Percentiles rank a stretch among this genome's conserved stretches.
Conservation (phyloP, 2,888 invertebrate species). For the Agrotis clavis region DNA sequence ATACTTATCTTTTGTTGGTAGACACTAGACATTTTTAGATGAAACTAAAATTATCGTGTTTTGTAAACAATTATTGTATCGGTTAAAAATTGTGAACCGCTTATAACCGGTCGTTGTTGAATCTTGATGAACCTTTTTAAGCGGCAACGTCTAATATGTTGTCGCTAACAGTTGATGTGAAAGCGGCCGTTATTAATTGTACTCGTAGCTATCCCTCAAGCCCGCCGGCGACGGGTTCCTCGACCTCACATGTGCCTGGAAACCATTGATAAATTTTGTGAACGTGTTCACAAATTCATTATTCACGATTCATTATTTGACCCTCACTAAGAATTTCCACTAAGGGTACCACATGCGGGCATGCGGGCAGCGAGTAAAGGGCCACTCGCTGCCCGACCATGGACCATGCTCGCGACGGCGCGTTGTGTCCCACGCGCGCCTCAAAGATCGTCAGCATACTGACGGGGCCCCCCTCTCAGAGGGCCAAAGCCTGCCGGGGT, state of each 20-base stretch:
- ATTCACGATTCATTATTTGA: conserved; percentile 10
- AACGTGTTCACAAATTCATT: no score
- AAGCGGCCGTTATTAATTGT: background rate
- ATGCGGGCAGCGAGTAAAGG: no score
- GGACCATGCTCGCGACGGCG: no score
- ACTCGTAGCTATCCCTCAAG: background rate
- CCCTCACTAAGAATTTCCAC: background rate
- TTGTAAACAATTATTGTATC: background rate
- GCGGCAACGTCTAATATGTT: background rate
- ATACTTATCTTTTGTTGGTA: background rate
- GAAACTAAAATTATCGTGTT: background rate
- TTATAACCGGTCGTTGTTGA: background rate
- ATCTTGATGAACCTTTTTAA: background rate
- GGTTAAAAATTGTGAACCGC: background rate
- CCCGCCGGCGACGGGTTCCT: conserved; percentile 2
- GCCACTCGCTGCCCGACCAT: no score
- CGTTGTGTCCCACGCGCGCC: no score
- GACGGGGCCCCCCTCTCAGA: no score
- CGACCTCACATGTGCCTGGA: background rate
- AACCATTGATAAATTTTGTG: background rate
- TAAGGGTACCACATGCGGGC: no score
- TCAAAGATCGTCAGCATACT: no score
- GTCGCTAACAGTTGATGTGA: background rate
- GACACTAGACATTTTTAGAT: background rate
- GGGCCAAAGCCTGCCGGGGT: no score